Conservation (phyloP, 1,140 invertebrate species). For the Telenomus remus region DNA sequence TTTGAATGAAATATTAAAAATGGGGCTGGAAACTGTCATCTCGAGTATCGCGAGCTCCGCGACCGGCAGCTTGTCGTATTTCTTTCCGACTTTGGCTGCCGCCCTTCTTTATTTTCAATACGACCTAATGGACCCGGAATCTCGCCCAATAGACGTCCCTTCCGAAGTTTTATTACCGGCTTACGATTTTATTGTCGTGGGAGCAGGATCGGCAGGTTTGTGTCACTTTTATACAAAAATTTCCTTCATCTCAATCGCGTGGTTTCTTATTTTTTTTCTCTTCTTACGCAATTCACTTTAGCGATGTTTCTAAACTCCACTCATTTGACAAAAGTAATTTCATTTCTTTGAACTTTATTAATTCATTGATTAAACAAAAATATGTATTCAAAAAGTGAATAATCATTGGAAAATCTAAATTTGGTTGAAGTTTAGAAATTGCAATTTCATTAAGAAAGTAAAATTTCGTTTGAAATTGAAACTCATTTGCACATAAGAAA, state of each 20-base stretch:
- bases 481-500: too few relatives aligned
- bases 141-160: constrained; percentile 80
- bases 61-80: constrained; percentile 81
- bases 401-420: too few relatives aligned
- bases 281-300: not conserved
- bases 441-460: too few relatives aligned
- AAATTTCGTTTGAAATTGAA: too few relatives aligned
- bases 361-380: too few relatives aligned
- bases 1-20: constrained; percentile 41
- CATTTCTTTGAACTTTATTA: too few relatives aligned
- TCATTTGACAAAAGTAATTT: too few relatives aligned
- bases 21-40: constrained; percentile 68
- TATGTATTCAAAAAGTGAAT: too few relatives aligned
- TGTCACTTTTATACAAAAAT: constrained; percentile 43
- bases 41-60: constrained; percentile 69
- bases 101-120: constrained; percentile 89
- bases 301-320: too few relatives aligned
- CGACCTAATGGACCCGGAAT: constrained; percentile 85
- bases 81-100: constrained; percentile 86
- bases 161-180: constrained; percentile 80
- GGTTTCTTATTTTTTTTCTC: too few relatives aligned
- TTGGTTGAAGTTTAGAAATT: too few relatives aligned
- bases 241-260: too few relatives aligned
- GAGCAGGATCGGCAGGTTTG: constrained; percentile 93
- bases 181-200: constrained; percentile 93